phyloP scores from a whole-genome alignment of 2,797 vertebrate species.

The Triplophysa bombifrons region DNA sequence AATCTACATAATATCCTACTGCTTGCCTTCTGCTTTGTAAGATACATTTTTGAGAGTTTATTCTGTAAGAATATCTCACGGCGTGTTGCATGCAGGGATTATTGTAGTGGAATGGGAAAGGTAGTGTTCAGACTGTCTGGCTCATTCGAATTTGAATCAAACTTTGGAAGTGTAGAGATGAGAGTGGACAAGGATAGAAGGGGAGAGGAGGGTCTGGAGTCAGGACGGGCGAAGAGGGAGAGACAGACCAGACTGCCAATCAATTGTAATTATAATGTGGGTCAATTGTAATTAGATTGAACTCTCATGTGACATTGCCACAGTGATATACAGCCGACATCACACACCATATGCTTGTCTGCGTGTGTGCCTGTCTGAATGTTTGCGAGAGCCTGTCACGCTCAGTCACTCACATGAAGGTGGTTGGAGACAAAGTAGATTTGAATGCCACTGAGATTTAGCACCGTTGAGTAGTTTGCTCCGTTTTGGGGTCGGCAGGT shows the following conservation, averaged over 20 bases:
- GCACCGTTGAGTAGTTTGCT: constrained; percentile 29
- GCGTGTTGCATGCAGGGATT: constrained; percentile 33
- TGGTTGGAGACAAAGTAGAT: constrained; percentile 45
- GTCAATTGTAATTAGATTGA: constrained; percentile 57
- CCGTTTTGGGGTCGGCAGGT: constrained; percentile 47
- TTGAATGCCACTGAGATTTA: constrained; percentile 47
- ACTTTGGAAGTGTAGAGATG: constrained; percentile 13
- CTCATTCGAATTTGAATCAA: constrained; percentile 57
- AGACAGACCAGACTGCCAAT: constrained; percentile 50
- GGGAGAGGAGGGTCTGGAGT: constrained; percentile 55
- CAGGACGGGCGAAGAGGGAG: constrained; percentile 19
- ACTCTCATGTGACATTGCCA: constrained; percentile 52
- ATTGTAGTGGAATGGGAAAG: constrained; percentile 41
- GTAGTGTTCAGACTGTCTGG: constrained; percentile 41
- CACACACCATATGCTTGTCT: constrained; percentile 36
- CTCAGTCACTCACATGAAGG: constrained; percentile 47
- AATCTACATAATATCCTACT: constrained; percentile 32
- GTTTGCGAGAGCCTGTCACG: constrained; percentile 28
- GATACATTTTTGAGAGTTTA: neutral
- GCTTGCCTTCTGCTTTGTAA: neutral
- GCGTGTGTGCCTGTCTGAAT: constrained; percentile 37
- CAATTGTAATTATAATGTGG: constrained; percentile 63
- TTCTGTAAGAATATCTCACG: neutral
- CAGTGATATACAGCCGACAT: constrained; percentile 40
- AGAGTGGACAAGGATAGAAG: constrained; percentile 57